Conservation (phyloP, 2,113 vertebrate species). For the Dasyornis broadbenti region DNA sequence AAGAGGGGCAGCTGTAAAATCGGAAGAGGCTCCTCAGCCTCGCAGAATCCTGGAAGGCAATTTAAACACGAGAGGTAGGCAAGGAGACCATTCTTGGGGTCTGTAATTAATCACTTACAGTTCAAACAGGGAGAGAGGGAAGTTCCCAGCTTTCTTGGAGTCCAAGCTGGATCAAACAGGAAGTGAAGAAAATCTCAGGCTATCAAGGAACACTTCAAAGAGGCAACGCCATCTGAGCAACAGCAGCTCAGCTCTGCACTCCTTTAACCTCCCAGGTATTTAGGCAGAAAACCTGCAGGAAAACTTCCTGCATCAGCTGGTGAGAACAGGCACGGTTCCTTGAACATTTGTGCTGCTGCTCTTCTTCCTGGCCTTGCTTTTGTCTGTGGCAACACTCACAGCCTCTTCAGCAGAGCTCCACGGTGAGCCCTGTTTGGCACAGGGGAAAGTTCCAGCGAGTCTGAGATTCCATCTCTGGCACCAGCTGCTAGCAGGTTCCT, state of each 20-base stretch:
- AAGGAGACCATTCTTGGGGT: background rate
- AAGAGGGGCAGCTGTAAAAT: slow-evolving; percentile 11
- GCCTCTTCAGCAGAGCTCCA: background rate
- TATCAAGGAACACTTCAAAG: background rate
- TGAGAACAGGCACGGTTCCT: background rate
- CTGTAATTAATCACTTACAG: slow-evolving; percentile 37
- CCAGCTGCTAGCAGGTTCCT: background rate
- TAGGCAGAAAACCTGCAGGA: background rate
- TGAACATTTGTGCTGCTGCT: background rate
- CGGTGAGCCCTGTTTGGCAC: background rate
- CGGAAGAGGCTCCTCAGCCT: slow-evolving; percentile 4
- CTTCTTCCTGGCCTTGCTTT: background rate
- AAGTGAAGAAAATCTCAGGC: background rate
- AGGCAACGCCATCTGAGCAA: background rate
- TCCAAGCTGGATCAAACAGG: background rate
- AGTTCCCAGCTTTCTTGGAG: background rate
- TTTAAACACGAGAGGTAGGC: slow-evolving; percentile 40
- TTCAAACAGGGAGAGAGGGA: slow-evolving; percentile 11
- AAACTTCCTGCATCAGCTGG: background rate
- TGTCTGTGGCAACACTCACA: background rate
- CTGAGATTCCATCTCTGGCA: background rate
- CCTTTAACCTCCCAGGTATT: background rate
- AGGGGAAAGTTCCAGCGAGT: background rate
- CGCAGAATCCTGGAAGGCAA: slow-evolving; percentile 37
- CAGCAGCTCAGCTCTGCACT: background rate